Percentiles rank a stretch among this genome's conserved stretches.
Conservation (phyloP, 2,888 invertebrate species). For the Venusia cambrica region DNA sequence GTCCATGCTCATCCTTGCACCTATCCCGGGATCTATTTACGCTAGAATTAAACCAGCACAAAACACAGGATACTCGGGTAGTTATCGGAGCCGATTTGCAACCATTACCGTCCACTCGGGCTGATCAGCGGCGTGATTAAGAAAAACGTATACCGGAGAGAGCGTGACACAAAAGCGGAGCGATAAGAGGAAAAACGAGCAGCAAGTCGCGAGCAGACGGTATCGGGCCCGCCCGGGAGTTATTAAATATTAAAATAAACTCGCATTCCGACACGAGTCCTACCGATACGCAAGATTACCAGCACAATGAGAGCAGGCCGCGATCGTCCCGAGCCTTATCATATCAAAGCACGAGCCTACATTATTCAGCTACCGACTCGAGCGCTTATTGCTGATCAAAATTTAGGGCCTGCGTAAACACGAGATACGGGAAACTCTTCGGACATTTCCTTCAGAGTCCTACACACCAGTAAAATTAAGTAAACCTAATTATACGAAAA, state of each 20-base stretch:
- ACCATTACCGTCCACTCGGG: constrained; percentile 48
- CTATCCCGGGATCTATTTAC: constrained; percentile 17
- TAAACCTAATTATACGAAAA: too few species aligned
- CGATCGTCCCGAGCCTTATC: constrained; percentile 71
- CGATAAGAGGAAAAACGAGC: constrained; percentile 74
- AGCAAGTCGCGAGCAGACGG: constrained; percentile 71
- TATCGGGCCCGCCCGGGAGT: constrained; percentile 71
- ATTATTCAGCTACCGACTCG: constrained; percentile 57
- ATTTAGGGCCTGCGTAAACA: constrained; percentile 52
- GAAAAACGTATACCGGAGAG: constrained; percentile 66
- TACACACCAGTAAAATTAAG: too few species aligned
- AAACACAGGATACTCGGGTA: constrained; percentile 25
- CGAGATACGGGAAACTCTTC: constrained; percentile 33
- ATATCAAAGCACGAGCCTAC: constrained; percentile 68
- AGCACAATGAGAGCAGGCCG: constrained; percentile 74
- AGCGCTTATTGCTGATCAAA: constrained; percentile 48
- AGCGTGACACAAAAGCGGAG: constrained; percentile 75
- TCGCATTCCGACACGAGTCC: constrained; percentile 77
- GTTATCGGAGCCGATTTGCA: constrained; percentile 46
- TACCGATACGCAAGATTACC: constrained; percentile 75
- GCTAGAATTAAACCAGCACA: constrained; percentile 17
- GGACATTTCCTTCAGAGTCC: not conserved
- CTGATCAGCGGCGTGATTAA: constrained; percentile 68
- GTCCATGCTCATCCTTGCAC: constrained; percentile 21
- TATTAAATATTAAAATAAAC: constrained; percentile 82